Conservation (phyloP, 2,113 vertebrate species). For the Parus major region DNA sequence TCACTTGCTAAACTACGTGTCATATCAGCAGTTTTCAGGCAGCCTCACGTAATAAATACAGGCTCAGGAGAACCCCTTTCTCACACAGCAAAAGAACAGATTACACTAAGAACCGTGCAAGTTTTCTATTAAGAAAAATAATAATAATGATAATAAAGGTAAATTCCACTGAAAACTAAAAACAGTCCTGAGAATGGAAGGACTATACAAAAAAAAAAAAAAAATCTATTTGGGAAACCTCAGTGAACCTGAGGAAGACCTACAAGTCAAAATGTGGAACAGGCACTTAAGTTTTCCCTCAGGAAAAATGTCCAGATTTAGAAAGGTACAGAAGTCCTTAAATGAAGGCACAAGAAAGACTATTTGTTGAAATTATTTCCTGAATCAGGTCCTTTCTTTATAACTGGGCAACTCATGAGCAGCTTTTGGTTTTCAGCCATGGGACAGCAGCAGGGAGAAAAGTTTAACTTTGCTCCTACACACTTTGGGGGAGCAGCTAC, state of each 20-base stretch:
- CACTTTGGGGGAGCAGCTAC: not conserved
- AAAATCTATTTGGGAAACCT: not conserved
- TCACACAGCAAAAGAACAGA: not conserved
- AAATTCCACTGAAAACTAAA: not conserved
- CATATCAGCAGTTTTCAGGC: conserved; percentile 25
- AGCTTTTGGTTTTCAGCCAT: not conserved
- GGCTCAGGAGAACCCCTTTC: not conserved
- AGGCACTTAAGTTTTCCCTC: not conserved
- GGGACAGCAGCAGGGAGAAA: not conserved
- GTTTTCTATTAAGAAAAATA: not conserved
- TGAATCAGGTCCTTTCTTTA: not conserved
- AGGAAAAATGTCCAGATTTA: not conserved
- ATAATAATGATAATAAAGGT: no score
- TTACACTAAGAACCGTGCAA: not conserved
- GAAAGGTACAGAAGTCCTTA: not conserved
- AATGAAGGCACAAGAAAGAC: not conserved
- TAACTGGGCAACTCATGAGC: not conserved
- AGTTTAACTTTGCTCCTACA: not conserved
- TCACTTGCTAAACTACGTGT: conserved; percentile 17
- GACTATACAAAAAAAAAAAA: not conserved
- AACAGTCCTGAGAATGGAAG: not conserved
- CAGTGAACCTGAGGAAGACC: not conserved
- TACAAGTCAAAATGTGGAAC: not conserved
- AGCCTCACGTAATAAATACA: conserved; percentile 8
- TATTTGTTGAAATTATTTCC: not conserved